Evolutionary conservation across 2,888 invertebrate genomes (phyloP), one percentile per base, ranked within the genome.

Genomic region (Coenonympha arcania): DNA sequence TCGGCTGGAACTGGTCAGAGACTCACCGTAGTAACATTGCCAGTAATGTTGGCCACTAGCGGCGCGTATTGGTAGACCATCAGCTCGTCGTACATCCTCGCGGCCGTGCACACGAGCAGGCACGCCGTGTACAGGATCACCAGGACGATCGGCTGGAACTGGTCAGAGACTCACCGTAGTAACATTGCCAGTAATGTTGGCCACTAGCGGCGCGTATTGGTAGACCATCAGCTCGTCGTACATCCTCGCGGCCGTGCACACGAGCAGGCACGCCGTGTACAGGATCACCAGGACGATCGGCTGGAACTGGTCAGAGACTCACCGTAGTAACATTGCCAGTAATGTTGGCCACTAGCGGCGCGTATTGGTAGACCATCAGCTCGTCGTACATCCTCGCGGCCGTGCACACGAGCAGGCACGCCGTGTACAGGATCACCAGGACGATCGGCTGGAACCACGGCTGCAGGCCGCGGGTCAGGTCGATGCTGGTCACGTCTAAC

Each of bases 211-310:
- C 3, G 78, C 61, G 43, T 82, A 86, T 55, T 87, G 82, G 63
- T 81, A 84, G 2, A 83, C 84, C 82, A 87, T 85, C 47, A 87
- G 73, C 60, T 87, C 87, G 48, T 87, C 87, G 28, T 87, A 83
- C 74, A 75, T 76, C 28, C 87, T 64, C 3, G 86, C 85, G 0
- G 84, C 76, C 0, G 77, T 68, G 55, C 86, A 84, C 1, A 86
- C 79, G 0, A 87, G 59, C 44, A 87, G 57, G 30, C 87, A 87
- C 1, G 85, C 78, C 2, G 71, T 73, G 62, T 87, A 87, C 9
- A 87, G 61, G 11, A 84, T 72, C 18, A 83, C 85, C 3, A 1
- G 24, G 6, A 24, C 24, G 5, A 24, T 24, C 24, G 3, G 24
- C 6, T 34, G 83, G 8, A 34, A 8, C 8, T 6, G 6, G 26